phyloP scores from a whole-genome alignment of 92 coral and sea anemone species.

The Umimayanthus chanpuru region DNA sequence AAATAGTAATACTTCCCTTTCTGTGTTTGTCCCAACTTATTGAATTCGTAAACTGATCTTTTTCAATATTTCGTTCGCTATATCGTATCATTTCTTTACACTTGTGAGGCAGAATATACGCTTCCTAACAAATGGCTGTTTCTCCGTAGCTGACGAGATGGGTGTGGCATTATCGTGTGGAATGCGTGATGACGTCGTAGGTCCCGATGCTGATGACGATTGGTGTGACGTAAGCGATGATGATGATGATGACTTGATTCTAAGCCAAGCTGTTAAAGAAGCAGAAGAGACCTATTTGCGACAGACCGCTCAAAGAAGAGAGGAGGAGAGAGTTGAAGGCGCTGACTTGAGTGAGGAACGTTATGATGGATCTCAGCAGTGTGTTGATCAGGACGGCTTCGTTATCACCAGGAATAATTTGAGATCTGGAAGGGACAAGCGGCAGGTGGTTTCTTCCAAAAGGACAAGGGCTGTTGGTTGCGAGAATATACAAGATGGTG shows the following conservation, averaged over 20 bases:
- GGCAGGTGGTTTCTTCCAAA: not conserved
- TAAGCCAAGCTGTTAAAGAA: not conserved
- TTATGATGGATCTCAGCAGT: not conserved
- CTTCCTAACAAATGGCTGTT: no score
- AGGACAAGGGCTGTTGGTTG: not conserved
- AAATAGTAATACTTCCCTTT: no score
- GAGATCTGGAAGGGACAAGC: not conserved
- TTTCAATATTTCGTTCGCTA: no score
- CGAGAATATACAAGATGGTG: not conserved
- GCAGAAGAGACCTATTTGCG: not conserved
- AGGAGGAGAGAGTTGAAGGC: not conserved
- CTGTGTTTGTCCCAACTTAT: no score
- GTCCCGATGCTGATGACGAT: not conserved
- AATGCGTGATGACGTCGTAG: not conserved
- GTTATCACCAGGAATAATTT: conserved; percentile 20
- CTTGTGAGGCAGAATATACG: no score
- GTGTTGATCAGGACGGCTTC: not conserved
- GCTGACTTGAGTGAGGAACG: not conserved
- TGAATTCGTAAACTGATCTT: no score
- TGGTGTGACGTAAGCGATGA: not conserved
- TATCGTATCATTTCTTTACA: no score
- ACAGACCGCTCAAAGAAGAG: not conserved
- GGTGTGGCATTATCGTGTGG: not conserved
- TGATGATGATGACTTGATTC: not conserved
- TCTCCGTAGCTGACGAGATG: not conserved